Evolutionary conservation across 2,888 invertebrate genomes (phyloP), one percentile per base, ranked within the genome.

Genomic region (Lymantria monacha): DNA sequence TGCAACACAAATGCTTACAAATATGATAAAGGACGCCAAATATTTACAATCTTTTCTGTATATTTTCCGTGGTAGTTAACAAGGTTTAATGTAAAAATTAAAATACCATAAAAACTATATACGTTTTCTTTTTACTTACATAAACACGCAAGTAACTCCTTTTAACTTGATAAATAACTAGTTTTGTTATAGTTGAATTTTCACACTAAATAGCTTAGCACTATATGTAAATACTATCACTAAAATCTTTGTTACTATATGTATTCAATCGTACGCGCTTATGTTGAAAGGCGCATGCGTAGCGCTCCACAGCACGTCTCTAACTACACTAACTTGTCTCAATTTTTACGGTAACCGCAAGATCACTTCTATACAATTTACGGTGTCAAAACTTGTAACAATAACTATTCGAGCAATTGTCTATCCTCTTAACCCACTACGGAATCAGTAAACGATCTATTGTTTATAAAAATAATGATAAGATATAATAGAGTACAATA

Each of bases 251-350:
- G 57, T 59, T 53, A 48, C 45, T 46, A 33, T 13, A 57, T 41
- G 9, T 10, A 14, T 41, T 10, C 14, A 14, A 41, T 14, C 41
- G 41, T 62, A 48, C 61, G 63, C 67, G 59, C 61, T 59, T 64
- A 54, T 57, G 62, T 61, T 64, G 33, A 48, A 49, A 41, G 60
- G 78, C 84, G 87, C 89, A 86, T 77, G 87, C 87, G 83, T 81
- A 72, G 80, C 83, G 83, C 83, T 82, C 81, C 71, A 72, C 76
- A 66, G 81, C 85, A 79, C 83, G 81, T 76, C 79, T 83, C 78
- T 85, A 72, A 87, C 87, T 66, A 30, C n/a, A 30, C 42, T 13
- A n/a, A 14, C 41, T 41, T 14, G 14, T 41, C 41, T 41, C 41
- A 33, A 14, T 14, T 65, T 57, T 33, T 51, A 53, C 60, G 49